These are phyloP conservation scores for Neodontobutis hainanensis DNA, from an alignment of 2,113 vertebrate species.

Conservation along the genomic window DNA sequence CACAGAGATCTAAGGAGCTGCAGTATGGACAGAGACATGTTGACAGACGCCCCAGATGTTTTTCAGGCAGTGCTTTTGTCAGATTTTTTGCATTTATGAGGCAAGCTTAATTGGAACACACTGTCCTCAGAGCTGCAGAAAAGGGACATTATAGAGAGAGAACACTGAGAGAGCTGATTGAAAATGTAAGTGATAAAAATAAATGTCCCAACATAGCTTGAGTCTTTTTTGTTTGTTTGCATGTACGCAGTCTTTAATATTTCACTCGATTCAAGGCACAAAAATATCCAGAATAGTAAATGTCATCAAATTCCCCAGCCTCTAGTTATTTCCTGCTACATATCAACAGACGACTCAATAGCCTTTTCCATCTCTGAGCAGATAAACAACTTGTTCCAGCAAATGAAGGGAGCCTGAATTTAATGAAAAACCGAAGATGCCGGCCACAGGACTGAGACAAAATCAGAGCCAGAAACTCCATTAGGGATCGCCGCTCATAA, in stretches of 20 bases:
- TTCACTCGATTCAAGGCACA: not conserved
- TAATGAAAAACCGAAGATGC: slow-evolving; percentile 38
- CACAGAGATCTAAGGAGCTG: slow-evolving; percentile 30
- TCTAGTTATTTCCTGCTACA: slow-evolving; percentile 35
- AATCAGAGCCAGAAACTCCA: slow-evolving; percentile 21
- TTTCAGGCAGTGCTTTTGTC: slow-evolving; percentile 36
- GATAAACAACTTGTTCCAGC: slow-evolving; percentile 30
- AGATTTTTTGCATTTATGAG: slow-evolving; percentile 38
- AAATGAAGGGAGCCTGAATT: slow-evolving; percentile 28
- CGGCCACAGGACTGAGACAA: not conserved
- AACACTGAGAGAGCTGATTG: slow-evolving; percentile 3
- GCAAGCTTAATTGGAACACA: slow-evolving; percentile 49
- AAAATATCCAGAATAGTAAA: slow-evolving; percentile 32
- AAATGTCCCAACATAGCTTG: slow-evolving; percentile 3
- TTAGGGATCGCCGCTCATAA: slow-evolving; percentile 19
- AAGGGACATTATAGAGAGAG: slow-evolving; percentile 21
- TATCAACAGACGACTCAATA: slow-evolving; percentile 34
- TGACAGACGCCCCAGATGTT: slow-evolving; percentile 45
- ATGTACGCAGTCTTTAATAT: not conserved
- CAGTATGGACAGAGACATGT: slow-evolving; percentile 31
- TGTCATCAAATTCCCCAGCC: slow-evolving; percentile 28
- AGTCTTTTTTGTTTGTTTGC: slow-evolving; percentile 1
- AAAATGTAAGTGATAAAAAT: slow-evolving; percentile 28
- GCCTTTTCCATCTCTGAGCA: slow-evolving; percentile 27
- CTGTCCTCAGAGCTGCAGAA: slow-evolving; percentile 39